Base-by-base conservation (phyloP, 1,140 invertebrate species). In the Drosophila guanche region DNA sequence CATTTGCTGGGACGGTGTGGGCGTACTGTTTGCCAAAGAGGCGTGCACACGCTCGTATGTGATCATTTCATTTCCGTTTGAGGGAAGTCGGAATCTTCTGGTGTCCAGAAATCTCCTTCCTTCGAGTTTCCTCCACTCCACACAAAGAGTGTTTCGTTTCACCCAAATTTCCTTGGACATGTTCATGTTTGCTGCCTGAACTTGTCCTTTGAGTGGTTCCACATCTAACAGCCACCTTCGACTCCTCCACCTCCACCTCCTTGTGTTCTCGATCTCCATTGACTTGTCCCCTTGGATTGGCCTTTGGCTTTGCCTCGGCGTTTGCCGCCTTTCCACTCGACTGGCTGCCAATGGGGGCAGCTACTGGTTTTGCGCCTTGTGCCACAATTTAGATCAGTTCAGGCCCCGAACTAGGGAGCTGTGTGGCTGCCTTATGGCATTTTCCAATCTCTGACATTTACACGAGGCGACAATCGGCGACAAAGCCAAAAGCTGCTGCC, bases 361-460 rank as follows among this genome's bases (percentile, higher is more conserved):
- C 80, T 84, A 84, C 80, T 85, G 80, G 80, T 85, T 85, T 79
- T 79, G 12, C 70, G 59, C 40, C 22, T 48, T 59, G 45, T 47
- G 37, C 56, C 33, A 37, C 33, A 37, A 37, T 37, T 37, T 4
- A 37, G 33, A 37, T 37, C 45, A 47, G 56, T 46, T 45, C 55
- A 33, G 29, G 29, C 55, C 25, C 25, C 14, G 27, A 25, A 43
- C 27, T 50, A 20, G 42, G 20, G 14, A 41, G 55, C 23, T 46
- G 12, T 12, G 22, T 16, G 23, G 40, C 25, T 54, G 59, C 58
- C 75, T 56, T 45, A 57, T 80, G 79, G 72, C 80, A 85, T 85
- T 84, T 79, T 71, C 80, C 59, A 61, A 47, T 61, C 67, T 47
- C 60, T 84, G 81, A 85, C 81, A 86, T 85, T 85, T 86, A 85